phyloP scores from a whole-genome alignment of 2,888 invertebrate genomes.

The Hemicrepidius hirtus region DNA sequence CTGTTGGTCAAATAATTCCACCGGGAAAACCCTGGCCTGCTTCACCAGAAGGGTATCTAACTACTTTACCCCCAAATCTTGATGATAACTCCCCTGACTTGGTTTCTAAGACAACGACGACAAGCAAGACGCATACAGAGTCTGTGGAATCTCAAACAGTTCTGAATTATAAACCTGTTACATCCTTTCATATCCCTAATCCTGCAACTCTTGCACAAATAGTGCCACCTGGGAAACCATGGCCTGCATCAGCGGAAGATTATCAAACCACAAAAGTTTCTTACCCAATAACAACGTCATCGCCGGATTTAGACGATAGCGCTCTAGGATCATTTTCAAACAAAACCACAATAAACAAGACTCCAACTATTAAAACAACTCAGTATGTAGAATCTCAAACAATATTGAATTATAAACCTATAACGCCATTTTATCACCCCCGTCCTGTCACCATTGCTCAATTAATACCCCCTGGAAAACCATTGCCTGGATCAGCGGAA shows the following conservation, averaged over 20 bases:
- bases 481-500: conserved; percentile 36
- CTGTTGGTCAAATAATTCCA: conserved; percentile 37
- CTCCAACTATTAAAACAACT: neutral
- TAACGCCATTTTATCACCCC: conserved; percentile 37
- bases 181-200: conserved; percentile 36
- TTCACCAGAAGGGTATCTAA: conserved; percentile 6
- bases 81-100: too few species aligned
- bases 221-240: conserved; percentile 38
- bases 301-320: too few species aligned
- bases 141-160: conserved; percentile 10
- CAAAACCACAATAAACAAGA: neutral
- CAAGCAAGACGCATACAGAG: neutral
- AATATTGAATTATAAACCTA: conserved; percentile 51
- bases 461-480: conserved; percentile 42
- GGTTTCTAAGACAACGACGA: neutral
- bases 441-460: conserved; percentile 36
- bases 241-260: conserved; percentile 36
- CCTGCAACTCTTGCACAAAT: conserved; percentile 36
- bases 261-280: neutral
- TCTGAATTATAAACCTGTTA: conserved; percentile 52
- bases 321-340: too few species aligned
- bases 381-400: neutral
- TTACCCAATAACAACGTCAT: too few species aligned
- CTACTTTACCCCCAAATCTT: neutral
- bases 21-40: conserved; percentile 42